Base-by-base conservation (phyloP, 2,797 vertebrate species). In the Chloroceryle inda region DNA sequence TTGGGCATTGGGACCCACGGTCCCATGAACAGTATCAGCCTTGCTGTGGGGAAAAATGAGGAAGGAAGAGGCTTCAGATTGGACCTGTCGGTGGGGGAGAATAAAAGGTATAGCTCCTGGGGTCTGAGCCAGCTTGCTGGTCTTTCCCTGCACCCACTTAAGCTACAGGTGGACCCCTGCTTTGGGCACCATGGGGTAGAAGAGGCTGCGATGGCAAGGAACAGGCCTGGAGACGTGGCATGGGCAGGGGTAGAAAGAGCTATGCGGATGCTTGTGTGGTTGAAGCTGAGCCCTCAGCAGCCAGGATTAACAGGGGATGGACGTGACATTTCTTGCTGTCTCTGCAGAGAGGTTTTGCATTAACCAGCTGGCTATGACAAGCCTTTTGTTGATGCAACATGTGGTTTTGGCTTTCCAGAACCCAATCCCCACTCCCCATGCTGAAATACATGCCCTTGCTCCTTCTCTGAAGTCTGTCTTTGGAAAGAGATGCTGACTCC, bases 381-480 rank as follows among this genome's bases (percentile, higher is more conserved):
- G 55, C 91, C 59, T 72, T 66, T 61, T 85, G 29, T 59, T 63
- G 47, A 55, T 67, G 84, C 88, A 93, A 81, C 77, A 53, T 44
- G 94, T 87, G 96, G 88, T 88, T 92, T 89, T 92, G 96, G 84
- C 92, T 96, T 79, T 62, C 55, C 63, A 78, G 84, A 89, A 3
- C 50, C 45, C 67, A 55, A 1, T 29, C 78, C 75, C 11, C 6
- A 52, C 72, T 59, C 68, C 44, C 33, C 6, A 0, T 29, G 66
- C 92, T 78, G 85, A 72, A 62, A 82, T 45, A n/a, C 58, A 47
- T 87, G 84, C 6, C 81, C 89, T 85, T 2, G 1, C 63, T 82
- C 74, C 78, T 82, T 27, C 80, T 85, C 90, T 23, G 2, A 59
- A 73, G 84, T 78, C 81, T 76, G 80, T 18, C 40, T 78, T 80